Evolutionary conservation across 2,113 vertebrate genomes (phyloP), one percentile per base, ranked within the genome.

Genomic region (Syngnathus typhle): DNA sequence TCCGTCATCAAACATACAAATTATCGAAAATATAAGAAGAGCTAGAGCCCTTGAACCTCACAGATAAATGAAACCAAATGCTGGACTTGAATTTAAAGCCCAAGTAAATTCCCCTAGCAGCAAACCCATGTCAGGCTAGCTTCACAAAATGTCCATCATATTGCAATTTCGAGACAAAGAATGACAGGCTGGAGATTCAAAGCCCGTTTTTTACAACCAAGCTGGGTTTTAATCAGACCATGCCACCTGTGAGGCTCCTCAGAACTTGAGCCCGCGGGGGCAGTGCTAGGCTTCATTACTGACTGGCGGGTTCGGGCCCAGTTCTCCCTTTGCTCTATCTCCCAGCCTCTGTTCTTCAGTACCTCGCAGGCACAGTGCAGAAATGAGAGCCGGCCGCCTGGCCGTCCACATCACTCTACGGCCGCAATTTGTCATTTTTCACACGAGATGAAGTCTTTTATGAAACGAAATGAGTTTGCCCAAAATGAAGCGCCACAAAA

Each of bases 401-500:
- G 75, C 84, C 84, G 87, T 84, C 84, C 77, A 82, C 87, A 88
- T 89, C 87, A 86, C 82, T 84, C 80, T 78, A 82, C 73, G 82
- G 83, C 82, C 54, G 83, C 86, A 90, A 91, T 90, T 91, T 91
- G 88, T 91, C 90, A 90, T 91, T 90, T 91, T 91, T 91, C 85
- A 90, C 87, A 90, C 76, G 72, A 88, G 89, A 91, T 90, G 89
- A 91, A 91, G 88, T 84, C 87, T 90, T 92, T 91, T 91, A 91
- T 91, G 89, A 89, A 91, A 87, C 65, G 78, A 91, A 92, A 91
- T 91, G 88, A 91, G 91, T 90, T 91, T 90, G 87, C 83, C 82
- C 79, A 89, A 88, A 90, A 90, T 89, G 88, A 91, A 91, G 88
- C 88, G 71, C 85, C 88, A 90, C 89, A 91, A 92, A 92, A 92